These are phyloP conservation scores for Paelopatides confundens DNA, from an alignment of 53 echinoderm and acorn worm genomes.

Conservation along the genomic window DNA sequence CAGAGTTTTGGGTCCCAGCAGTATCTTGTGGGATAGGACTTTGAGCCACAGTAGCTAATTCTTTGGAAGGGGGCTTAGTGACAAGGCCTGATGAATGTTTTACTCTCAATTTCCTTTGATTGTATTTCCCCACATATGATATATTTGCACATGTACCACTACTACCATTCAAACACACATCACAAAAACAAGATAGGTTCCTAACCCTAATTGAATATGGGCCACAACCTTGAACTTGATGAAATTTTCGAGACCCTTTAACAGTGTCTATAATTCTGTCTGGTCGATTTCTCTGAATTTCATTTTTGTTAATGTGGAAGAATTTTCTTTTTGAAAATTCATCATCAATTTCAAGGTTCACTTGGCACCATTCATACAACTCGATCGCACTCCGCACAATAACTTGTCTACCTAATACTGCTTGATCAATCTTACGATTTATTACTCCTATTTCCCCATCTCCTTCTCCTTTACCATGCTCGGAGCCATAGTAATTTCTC, in stretches of 20 bases:
- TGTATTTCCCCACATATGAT: background rate
- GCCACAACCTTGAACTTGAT: conserved; percentile 16
- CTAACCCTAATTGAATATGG: conserved; percentile 28
- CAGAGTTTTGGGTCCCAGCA: background rate
- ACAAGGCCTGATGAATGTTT: background rate
- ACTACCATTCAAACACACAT: conserved; percentile 7
- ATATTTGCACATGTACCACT: background rate
- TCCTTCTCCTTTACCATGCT: conserved; percentile 60
- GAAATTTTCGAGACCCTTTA: conserved; percentile 41
- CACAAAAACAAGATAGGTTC: conserved; percentile 59
- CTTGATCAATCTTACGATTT: conserved; percentile 46
- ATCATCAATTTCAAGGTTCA: background rate
- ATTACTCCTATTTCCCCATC: conserved; percentile 57
- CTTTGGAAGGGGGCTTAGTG: background rate
- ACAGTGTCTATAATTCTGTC: conserved; percentile 37
- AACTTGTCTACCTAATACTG: conserved; percentile 47
- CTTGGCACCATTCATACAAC: background rate
- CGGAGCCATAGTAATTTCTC: conserved; percentile 57
- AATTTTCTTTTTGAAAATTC: conserved; percentile 27
- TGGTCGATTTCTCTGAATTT: conserved; percentile 47
- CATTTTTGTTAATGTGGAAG: conserved; percentile 13
- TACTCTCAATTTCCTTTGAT: background rate
- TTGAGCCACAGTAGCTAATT: background rate
- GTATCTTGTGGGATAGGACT: background rate
- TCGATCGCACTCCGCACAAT: conserved; percentile 40